Evolutionary conservation across 1,140 invertebrate species (phyloP).

Genomic region (Camponotus floridanus): DNA sequence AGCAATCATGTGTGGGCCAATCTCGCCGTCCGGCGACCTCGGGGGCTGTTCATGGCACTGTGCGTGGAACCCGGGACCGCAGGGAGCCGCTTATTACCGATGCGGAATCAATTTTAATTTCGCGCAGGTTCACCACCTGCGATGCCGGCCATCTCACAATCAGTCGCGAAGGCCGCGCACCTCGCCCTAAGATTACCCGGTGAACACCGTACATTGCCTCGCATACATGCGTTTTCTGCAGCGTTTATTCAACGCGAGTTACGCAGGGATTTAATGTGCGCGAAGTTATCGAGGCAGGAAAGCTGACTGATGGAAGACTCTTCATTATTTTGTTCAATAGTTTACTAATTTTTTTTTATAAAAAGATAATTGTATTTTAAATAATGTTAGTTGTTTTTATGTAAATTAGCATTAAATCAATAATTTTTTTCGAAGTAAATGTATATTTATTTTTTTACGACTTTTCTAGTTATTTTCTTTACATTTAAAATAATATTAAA

Average conservation of each 20-base stretch:
- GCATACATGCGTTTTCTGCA: neutral
- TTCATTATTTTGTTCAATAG: no score
- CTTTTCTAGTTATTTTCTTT: no score
- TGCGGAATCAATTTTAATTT: constrained; percentile 80
- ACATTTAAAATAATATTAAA: no score
- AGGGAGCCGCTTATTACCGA: constrained; percentile 77
- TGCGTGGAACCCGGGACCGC: constrained; percentile 55
- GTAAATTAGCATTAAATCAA: no score
- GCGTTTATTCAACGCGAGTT: constrained; percentile 45
- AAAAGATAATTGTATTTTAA: no score
- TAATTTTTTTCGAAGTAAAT: no score
- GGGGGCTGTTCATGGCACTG: constrained; percentile 64
- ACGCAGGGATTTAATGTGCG: constrained; percentile 18
- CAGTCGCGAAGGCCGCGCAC: constrained; percentile 57
- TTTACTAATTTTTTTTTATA: no score
- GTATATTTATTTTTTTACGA: no score
- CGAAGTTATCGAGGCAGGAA: neutral
- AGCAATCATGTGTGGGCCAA: constrained; percentile 57
- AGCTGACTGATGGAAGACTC: neutral
- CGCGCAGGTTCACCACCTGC: constrained; percentile 74
- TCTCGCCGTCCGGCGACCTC: constrained; percentile 60
- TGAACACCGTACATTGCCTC: constrained; percentile 41
- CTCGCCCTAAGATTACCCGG: constrained; percentile 67
- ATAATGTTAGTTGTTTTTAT: no score
- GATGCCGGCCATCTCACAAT: constrained; percentile 51